Conservation (phyloP, 2,888 invertebrate genomes). For the Caenorhabditis becei region DNA sequence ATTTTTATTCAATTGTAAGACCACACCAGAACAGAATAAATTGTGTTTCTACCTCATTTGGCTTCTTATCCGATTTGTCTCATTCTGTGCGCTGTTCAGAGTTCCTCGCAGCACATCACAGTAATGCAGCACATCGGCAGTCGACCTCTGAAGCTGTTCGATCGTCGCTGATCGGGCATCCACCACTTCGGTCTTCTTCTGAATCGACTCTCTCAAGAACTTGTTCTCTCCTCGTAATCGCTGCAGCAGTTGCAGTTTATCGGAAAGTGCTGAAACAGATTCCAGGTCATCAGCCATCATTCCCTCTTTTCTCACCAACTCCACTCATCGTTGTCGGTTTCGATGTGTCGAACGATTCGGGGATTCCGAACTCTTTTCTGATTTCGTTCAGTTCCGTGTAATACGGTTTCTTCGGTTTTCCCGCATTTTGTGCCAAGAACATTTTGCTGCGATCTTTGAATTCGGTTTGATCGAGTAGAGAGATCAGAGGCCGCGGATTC, state of each 20-base stretch:
- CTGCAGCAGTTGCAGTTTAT: constrained; percentile 50
- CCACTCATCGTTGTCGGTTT: constrained; percentile 50
- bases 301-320: constrained; percentile 12
- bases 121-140: not conserved
- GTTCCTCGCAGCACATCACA: constrained; percentile 14
- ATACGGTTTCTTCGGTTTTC: constrained; percentile 41
- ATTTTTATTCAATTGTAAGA: constrained; percentile 19
- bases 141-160: constrained; percentile 11
- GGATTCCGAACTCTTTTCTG: constrained; percentile 48
- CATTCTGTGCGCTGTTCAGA: too few relatives aligned
- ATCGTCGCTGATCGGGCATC: constrained; percentile 10
- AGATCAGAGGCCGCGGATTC: constrained; percentile 41
- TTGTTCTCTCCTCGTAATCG: constrained; percentile 59
- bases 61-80: not conserved
- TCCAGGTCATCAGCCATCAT: not conserved
- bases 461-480: constrained; percentile 42
- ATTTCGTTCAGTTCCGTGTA: constrained; percentile 54
- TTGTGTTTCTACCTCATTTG: constrained; percentile 5
- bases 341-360: constrained; percentile 23
- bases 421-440: not conserved
- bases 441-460: constrained; percentile 17
- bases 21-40: constrained; percentile 13
- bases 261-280: constrained; percentile 23
- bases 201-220: constrained; percentile 44
- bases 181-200: constrained; percentile 26